These are phyloP conservation scores for Pilophorus perplexus DNA, from an alignment of 2,888 invertebrate genomes.

Conservation along the genomic window DNA sequence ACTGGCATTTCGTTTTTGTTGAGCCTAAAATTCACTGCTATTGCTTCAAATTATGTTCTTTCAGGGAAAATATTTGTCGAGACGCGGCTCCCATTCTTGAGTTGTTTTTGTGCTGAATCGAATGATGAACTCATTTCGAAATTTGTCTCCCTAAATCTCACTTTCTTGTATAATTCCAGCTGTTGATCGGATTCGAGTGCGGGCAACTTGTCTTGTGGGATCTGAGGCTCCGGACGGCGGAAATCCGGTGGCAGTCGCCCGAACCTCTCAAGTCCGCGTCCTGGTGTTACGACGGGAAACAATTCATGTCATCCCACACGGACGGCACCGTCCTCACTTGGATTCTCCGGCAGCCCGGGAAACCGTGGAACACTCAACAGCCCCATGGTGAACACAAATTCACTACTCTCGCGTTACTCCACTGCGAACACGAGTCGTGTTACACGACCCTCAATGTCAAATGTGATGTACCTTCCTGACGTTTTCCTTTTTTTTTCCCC, in stretches of 20 bases:
- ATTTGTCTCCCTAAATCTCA: no score
- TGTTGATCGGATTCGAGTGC: conserved; percentile 93
- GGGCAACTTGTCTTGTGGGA: conserved; percentile 97
- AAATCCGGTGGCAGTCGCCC: conserved; percentile 74
- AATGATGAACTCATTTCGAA: no score
- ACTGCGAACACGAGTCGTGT: no score
- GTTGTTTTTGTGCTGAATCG: no score
- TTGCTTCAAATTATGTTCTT: no score
- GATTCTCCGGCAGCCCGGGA: conserved; percentile 72
- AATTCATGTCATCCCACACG: conserved; percentile 92
- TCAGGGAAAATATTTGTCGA: no score
- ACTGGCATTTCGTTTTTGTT: no score
- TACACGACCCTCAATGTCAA: no score
- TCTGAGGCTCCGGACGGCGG: conserved; percentile 78
- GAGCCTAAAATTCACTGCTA: no score
- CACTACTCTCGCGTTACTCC: not conserved
- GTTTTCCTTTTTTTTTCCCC: conserved; percentile 49
- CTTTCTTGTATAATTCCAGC: conserved; percentile 60
- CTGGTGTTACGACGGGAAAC: conserved; percentile 98
- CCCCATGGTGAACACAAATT: conserved; percentile 75
- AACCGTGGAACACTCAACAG: conserved; percentile 78
- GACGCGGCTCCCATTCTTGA: no score
- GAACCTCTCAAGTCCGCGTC: conserved; percentile 82
- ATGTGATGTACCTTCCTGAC: no score
- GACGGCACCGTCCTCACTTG: conserved; percentile 96